Conservation (phyloP, 2,797 vertebrate genomes). For the Varecia variegata region DNA sequence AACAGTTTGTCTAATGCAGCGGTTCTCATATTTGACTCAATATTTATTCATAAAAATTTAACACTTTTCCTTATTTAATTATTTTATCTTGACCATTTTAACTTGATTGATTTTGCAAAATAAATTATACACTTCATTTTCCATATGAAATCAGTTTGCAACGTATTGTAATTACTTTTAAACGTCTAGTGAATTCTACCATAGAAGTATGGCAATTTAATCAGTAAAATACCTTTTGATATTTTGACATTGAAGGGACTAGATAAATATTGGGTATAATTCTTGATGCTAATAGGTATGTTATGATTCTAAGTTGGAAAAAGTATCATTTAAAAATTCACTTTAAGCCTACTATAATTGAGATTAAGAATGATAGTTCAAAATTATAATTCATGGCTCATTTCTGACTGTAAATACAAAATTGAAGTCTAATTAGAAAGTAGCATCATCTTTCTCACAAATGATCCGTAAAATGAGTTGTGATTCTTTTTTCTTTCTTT, state of each 20-base stretch:
- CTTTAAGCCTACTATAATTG: neutral
- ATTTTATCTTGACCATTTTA: neutral
- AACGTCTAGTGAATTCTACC: neutral
- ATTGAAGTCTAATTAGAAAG: constrained; percentile 24
- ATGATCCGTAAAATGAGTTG: neutral
- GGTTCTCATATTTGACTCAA: neutral
- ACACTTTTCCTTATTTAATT: neutral
- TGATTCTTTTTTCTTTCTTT: constrained; percentile 1
- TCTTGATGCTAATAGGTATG: constrained; percentile 36
- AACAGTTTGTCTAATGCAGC: neutral
- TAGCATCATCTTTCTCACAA: neutral
- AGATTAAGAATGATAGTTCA: constrained; percentile 19
- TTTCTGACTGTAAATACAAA: constrained; percentile 24
- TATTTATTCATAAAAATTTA: neutral
- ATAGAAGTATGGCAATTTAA: neutral
- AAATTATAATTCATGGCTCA: neutral
- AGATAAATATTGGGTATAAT: neutral
- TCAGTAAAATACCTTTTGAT: neutral
- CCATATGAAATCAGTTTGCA: neutral
- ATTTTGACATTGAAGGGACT: neutral
- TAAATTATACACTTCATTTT: neutral
- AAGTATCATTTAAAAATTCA: neutral
- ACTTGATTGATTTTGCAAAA: constrained; percentile 27
- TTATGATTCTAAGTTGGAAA: neutral
- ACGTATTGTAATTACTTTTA: neutral